phyloP scores from a whole-genome alignment of 2,888 invertebrate species.

The Onchidella celtica region DNA sequence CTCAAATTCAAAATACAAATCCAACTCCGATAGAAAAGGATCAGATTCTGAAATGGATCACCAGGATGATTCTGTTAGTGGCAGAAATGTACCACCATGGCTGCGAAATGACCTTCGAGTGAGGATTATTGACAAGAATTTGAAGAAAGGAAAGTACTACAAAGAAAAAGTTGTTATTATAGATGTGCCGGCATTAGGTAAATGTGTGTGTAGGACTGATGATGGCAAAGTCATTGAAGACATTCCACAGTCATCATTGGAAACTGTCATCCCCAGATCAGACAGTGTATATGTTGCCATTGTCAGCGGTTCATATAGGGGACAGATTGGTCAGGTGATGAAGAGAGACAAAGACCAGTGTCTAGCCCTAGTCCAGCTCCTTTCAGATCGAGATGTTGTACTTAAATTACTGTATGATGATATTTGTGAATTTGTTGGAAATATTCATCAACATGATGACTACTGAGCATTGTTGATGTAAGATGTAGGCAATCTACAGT shows the following conservation, averaged over 20 bases:
- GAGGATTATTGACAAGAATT: slow-evolving; percentile 78
- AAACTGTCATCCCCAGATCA: slow-evolving; percentile 80
- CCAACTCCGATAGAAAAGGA: neutral
- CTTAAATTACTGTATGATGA: slow-evolving; percentile 78
- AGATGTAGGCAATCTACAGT: too few species aligned
- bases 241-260: slow-evolving; percentile 77
- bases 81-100: slow-evolving; percentile 64
- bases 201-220: slow-evolving; percentile 78
- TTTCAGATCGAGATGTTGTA: slow-evolving; percentile 77
- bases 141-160: slow-evolving; percentile 76
- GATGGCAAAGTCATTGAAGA: slow-evolving; percentile 78
- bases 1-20: neutral
- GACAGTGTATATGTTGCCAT: slow-evolving; percentile 77
- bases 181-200: slow-evolving; percentile 75
- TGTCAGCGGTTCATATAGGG: slow-evolving; percentile 77
- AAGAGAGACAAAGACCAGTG: slow-evolving; percentile 78
- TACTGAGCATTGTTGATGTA: too few species aligned
- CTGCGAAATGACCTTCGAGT: slow-evolving; percentile 77
- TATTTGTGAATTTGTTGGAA: slow-evolving; percentile 80
- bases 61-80: neutral
- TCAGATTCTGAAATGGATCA: neutral
- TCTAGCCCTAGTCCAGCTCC: slow-evolving; percentile 78
- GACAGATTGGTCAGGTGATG: slow-evolving; percentile 78
- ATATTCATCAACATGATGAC: slow-evolving; percentile 73
- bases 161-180: slow-evolving; percentile 75